phyloP scores from a whole-genome alignment of 2,113 vertebrate genomes.

The Sander lucioperca region DNA sequence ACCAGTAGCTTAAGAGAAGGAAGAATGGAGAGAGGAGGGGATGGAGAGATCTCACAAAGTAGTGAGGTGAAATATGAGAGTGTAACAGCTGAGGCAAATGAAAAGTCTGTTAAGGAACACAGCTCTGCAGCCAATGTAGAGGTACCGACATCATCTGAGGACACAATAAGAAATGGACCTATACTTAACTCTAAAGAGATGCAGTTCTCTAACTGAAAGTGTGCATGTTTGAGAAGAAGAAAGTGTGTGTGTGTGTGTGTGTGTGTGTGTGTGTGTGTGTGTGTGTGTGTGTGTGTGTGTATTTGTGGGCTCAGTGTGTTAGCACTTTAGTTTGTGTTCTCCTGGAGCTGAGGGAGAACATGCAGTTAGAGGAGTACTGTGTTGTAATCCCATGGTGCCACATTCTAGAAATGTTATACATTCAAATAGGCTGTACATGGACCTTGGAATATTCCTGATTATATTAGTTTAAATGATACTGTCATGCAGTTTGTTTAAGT shows the following conservation, averaged over 20 bases:
- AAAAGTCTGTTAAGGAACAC: slow-evolving; percentile 55
- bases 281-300: slow-evolving; percentile 3
- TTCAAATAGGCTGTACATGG: slow-evolving; percentile 74
- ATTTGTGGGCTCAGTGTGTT: slow-evolving; percentile 52
- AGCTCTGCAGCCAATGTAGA: slow-evolving; percentile 26
- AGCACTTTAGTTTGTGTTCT: slow-evolving; percentile 73
- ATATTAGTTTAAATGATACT: slow-evolving; percentile 73
- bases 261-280: slow-evolving; percentile 8
- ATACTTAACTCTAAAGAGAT: slow-evolving; percentile 55
- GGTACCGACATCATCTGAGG: slow-evolving; percentile 43
- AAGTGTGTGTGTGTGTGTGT: slow-evolving; percentile 13
- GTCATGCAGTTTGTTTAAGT: slow-evolving; percentile 79
- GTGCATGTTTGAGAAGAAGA: slow-evolving; percentile 11
- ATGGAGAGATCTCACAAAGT: slow-evolving; percentile 61
- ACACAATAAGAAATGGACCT: slow-evolving; percentile 46
- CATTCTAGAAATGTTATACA: slow-evolving; percentile 79
- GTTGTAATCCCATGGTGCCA: slow-evolving; percentile 75
- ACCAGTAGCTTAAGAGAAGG: slow-evolving; percentile 82
- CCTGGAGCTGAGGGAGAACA: slow-evolving; percentile 39
- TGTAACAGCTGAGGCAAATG: slow-evolving; percentile 45
- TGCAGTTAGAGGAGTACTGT: slow-evolving; percentile 60
- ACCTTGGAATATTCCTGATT: slow-evolving; percentile 68
- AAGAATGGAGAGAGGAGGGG: slow-evolving; percentile 65
- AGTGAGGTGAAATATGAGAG: slow-evolving; percentile 63
- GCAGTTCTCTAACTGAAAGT: slow-evolving; percentile 56